Evolutionary conservation across 2,888 invertebrate species (phyloP).

Genomic region (Rhodophaea formosa): DNA sequence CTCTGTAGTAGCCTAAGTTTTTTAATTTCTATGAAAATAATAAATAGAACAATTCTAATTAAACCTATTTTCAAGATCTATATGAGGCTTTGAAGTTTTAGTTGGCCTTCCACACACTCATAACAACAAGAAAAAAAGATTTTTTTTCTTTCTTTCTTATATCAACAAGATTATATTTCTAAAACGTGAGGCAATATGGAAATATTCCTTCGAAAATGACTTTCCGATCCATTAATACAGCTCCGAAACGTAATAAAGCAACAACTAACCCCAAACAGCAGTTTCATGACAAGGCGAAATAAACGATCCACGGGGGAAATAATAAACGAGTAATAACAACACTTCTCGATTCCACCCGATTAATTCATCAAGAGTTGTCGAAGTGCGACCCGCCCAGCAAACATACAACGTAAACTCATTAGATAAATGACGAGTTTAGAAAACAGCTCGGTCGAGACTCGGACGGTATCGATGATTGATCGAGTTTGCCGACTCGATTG

Average conservation of each 20-base stretch:
- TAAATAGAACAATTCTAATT: too few species aligned
- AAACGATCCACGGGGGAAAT: constrained; percentile 16
- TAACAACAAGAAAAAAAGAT: too few species aligned
- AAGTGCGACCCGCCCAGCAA: constrained; percentile 47
- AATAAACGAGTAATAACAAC: constrained; percentile 30
- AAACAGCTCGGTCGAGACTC: constrained; percentile 42
- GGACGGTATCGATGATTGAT: constrained; percentile 54
- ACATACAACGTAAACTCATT: constrained; percentile 61
- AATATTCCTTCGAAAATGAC: too few species aligned
- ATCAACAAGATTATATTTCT: too few species aligned
- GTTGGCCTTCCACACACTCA: too few species aligned
- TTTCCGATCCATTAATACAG: too few species aligned
- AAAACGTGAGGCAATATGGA: too few species aligned
- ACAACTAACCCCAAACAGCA: constrained; percentile 2
- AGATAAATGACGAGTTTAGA: constrained; percentile 77
- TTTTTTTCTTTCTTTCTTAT: too few species aligned
- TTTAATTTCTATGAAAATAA: too few species aligned
- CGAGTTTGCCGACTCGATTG: constrained; percentile 33
- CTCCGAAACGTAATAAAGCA: neutral
- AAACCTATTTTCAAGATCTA: too few species aligned
- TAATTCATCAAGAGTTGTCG: constrained; percentile 63
- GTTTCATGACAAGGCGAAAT: constrained; percentile 18
- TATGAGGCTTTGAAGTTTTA: too few species aligned
- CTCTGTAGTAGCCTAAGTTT: too few species aligned
- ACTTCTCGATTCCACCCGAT: constrained; percentile 48